Evolutionary conservation across 1,140 invertebrate species (phyloP), one percentile per base, ranked within the genome.

Genomic region (Capitella teleta): DNA sequence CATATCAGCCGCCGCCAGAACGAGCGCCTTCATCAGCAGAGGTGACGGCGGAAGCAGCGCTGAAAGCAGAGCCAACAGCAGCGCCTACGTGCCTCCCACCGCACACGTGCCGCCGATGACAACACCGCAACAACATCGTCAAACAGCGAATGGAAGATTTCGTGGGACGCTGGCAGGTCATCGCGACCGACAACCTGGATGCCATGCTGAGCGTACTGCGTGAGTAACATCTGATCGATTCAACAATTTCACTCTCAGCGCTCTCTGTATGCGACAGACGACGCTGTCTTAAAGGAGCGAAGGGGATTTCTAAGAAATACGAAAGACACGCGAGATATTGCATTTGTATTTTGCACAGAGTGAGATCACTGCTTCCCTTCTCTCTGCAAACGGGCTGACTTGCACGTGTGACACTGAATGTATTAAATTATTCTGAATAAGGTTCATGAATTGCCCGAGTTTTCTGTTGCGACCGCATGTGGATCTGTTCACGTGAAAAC

Each of bases 121-220:
- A 45, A 34, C 42, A 40, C 19, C 26, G 41, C 16, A 8, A n/a
- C 0, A 28, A 25, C 6, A 48, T 41, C n/a, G n/a, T n/a, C n/a
- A n/a, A n/a, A n/a, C n/a, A n/a, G n/a, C n/a, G n/a, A n/a, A 12
- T 18, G 23, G 10, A 46, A 45, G 14, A 47, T 25, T n/a, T 54
- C 40, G 6, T 24, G 51, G 32, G 21, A 38, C 18, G 47, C 32
- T 53, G 52, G 47, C 6, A 36, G 34, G 3, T 52, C 37, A 25
- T 52, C 32, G 12, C 34, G 32, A 16, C 44, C 49, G 26, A 46
- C 47, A 38, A 51, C 49, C 19, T 49, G 52, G 14, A 50, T 48
- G 49, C 42, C 51, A 44, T 26, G 37, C 38, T 37, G 38, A 24
- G 21, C 38, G 10, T 8, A 0, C 12, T 40, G 38, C 38, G 8